Conservation (phyloP, 2,113 vertebrate species). For the Cricetomys ansorgei region DNA sequence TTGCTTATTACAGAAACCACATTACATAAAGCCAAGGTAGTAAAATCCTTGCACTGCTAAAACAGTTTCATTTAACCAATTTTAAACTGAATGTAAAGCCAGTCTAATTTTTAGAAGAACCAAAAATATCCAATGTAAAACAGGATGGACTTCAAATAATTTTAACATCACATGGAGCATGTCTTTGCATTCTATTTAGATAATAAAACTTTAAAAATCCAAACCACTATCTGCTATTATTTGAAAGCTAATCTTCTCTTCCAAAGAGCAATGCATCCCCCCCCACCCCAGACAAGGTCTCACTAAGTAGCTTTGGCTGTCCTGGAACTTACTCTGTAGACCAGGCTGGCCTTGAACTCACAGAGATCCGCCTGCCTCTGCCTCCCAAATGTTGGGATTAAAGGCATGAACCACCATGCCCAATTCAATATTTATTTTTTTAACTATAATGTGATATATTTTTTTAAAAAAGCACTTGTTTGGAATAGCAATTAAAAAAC, state of each 20-base stretch:
- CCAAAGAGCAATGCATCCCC: conserved; percentile 28
- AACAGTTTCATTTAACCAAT: conserved; percentile 75
- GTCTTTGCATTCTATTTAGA: conserved; percentile 70
- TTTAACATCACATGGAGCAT: conserved; percentile 75
- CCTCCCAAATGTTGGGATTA: neutral
- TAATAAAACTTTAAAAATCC: conserved; percentile 71
- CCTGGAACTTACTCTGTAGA: neutral
- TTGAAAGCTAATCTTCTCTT: conserved; percentile 67
- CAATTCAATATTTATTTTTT: conserved; percentile 61
- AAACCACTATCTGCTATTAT: conserved; percentile 62
- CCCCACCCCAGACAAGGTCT: neutral
- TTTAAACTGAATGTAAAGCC: conserved; percentile 77
- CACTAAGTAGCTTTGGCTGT: neutral
- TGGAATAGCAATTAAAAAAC: conserved; percentile 51
- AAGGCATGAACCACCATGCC: neutral
- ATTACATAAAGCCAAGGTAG: conserved; percentile 75
- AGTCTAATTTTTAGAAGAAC: conserved; percentile 76
- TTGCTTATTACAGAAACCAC: conserved; percentile 74
- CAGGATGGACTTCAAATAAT: conserved; percentile 77
- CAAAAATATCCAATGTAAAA: conserved; percentile 80
- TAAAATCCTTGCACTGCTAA: conserved; percentile 82
- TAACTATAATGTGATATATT: conserved; percentile 73
- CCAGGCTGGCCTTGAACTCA: neutral
- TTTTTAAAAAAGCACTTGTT: conserved; percentile 70
- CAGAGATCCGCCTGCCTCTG: neutral